A percentile compares a stretch with the other conserved stretches of the same genome.
Conservation (phyloP, 2,113 vertebrate species). For the Hyla sarda region DNA sequence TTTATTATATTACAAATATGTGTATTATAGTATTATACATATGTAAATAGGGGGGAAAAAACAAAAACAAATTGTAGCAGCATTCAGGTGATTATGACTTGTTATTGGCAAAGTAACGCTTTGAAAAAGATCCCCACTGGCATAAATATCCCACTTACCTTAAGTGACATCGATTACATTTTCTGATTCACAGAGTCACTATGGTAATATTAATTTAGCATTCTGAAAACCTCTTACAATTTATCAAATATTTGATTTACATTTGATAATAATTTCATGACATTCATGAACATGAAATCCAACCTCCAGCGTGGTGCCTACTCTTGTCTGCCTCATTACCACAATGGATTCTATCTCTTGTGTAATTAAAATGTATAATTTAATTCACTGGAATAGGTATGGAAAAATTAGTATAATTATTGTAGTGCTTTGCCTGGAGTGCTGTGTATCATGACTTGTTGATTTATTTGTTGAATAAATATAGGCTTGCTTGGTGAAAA, state of each 20-base stretch:
- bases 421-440: constrained; percentile 53
- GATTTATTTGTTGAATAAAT: constrained; percentile 56
- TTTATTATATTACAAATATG: neutral
- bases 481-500: constrained; percentile 39
- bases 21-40: neutral
- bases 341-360: constrained; percentile 58
- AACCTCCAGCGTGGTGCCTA: constrained; percentile 55
- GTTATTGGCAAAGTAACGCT: constrained; percentile 23
- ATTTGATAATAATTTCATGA: constrained; percentile 57
- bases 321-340: constrained; percentile 55
- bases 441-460: constrained; percentile 55
- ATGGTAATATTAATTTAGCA: constrained; percentile 57
- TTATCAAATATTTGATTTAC: constrained; percentile 61
- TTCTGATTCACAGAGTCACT: constrained; percentile 53
- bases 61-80: neutral
- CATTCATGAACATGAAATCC: constrained; percentile 58
- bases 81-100: neutral
- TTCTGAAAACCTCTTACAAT: constrained; percentile 59
- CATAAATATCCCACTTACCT: constrained; percentile 57
- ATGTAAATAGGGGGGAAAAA: neutral
- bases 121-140: constrained; percentile 40
- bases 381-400: constrained; percentile 55
- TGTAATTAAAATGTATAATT: constrained; percentile 60
- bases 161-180: constrained; percentile 56
- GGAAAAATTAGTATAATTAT: constrained; percentile 58